Conservation (phyloP, 2,888 invertebrate genomes). For the Cosmorhoe ocellata region DNA sequence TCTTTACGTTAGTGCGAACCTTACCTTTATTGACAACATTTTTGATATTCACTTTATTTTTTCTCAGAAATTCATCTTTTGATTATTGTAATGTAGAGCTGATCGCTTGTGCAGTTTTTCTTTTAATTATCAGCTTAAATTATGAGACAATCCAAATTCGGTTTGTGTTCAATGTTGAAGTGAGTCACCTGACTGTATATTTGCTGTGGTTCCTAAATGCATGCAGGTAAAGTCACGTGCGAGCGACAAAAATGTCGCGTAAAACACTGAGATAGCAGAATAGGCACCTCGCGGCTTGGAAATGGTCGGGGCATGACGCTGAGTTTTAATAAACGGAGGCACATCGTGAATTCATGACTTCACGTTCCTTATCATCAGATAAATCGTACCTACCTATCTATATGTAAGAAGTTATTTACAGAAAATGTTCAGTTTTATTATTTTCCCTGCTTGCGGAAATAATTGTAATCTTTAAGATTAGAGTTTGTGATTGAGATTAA, state of each 20-base stretch:
- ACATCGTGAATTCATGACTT: conserved; percentile 28
- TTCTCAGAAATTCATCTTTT: too few species aligned
- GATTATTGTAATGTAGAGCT: too few species aligned
- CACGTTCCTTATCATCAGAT: conserved; percentile 30
- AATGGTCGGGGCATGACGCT: conserved; percentile 29
- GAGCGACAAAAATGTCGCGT: conserved; percentile 35
- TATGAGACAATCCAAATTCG: not conserved
- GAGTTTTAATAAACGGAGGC: conserved; percentile 31
- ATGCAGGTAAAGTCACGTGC: conserved; percentile 41
- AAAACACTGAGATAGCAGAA: conserved; percentile 32
- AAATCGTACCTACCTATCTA: not conserved
- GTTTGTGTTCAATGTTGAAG: not conserved
- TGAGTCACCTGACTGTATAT: not conserved
- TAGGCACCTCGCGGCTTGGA: conserved; percentile 23
- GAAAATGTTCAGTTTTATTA: not conserved
- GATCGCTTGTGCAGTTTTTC: too few species aligned
- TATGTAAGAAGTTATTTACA: not conserved
- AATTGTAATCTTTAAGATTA: too few species aligned
- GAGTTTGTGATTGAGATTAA: too few species aligned
- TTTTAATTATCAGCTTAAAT: too few species aligned
- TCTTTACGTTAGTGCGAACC: too few species aligned
- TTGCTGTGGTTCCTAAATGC: conserved; percentile 20
- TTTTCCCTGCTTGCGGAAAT: not conserved
- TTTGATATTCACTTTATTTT: too few species aligned
- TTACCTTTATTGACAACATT: too few species aligned